Percentiles rank a stretch among this genome's conserved stretches.
phyloP scores from a whole-genome alignment of 2,888 invertebrate species.

The Myopa tessellatipennis region DNA sequence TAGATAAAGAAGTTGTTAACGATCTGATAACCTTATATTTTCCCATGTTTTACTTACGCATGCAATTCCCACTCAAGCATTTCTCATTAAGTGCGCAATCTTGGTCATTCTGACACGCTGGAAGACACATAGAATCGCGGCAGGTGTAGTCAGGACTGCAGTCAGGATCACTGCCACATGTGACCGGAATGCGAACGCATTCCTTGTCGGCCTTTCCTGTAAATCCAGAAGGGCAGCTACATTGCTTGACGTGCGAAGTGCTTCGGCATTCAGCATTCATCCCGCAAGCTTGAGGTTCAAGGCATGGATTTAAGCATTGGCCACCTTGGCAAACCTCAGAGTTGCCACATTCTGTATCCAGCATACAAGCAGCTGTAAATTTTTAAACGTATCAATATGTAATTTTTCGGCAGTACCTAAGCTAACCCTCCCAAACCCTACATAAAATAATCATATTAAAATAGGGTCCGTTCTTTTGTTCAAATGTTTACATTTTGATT shows the following conservation, averaged over 20 bases:
- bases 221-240: conserved; percentile 86
- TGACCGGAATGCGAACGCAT: conserved; percentile 86
- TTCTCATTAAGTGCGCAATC: conserved; percentile 92
- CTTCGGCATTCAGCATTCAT: conserved; percentile 83
- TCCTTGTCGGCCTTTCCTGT: conserved; percentile 86
- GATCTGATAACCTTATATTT: conserved; percentile 22
- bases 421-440: not conserved
- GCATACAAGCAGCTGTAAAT: conserved; percentile 77
- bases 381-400: conserved; percentile 13
- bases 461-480: not conserved
- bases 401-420: not conserved
- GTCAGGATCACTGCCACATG: conserved; percentile 78
- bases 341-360: conserved; percentile 82
- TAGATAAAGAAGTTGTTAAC: conserved; percentile 6
- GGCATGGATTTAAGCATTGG: conserved; percentile 85
- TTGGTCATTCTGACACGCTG: conserved; percentile 79
- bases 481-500: not conserved
- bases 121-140: conserved; percentile 84
- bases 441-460: not conserved
- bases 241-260: conserved; percentile 79
- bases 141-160: conserved; percentile 81
- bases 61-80: conserved; percentile 83
- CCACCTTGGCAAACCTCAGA: conserved; percentile 85
- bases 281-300: conserved; percentile 81
- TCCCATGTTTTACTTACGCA: conserved; percentile 72